Percentiles rank a stretch among this genome's conserved stretches.
Evolutionary conservation across 2,888 invertebrate species (phyloP).

Genomic region (Ectemnius cavifrons): DNA sequence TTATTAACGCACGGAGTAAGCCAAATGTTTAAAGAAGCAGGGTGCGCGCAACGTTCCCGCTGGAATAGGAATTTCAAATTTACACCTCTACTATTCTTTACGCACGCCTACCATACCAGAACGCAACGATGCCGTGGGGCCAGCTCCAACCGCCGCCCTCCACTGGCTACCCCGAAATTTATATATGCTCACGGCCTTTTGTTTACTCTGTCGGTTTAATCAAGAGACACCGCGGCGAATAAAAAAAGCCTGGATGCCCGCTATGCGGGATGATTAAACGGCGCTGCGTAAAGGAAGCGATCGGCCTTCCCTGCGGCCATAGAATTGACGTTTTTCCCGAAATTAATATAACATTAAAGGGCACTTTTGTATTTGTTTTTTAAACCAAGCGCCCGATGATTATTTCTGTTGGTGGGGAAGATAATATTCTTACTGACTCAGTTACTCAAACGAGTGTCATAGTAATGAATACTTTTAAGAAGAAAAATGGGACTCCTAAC

Average conservation of each 20-base stretch:
- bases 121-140: no score
- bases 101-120: background rate
- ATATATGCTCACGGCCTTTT: background rate
- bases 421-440: no score
- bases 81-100: slow-evolving; percentile 11
- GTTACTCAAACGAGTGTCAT: no score
- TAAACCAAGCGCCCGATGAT: no score
- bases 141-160: background rate
- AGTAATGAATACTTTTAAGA: no score
- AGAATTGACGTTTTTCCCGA: no score
- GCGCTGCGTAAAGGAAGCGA: background rate
- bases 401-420: no score
- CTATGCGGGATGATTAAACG: slow-evolving; percentile 20
- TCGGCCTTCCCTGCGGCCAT: background rate
- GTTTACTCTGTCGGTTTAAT: slow-evolving; percentile 29
- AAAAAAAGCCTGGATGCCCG: slow-evolving; percentile 12
- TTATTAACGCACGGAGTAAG: slow-evolving; percentile 17
- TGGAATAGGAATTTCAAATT: slow-evolving; percentile 41
- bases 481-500: no score
- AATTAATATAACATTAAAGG: no score
- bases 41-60: slow-evolving; percentile 1
- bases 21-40: slow-evolving; percentile 33
- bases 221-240: slow-evolving; percentile 13
- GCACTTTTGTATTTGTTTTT: no score
- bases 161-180: background rate